phyloP scores from a whole-genome alignment of 1,140 invertebrate genomes.

The Diuraphis noxia region DNA sequence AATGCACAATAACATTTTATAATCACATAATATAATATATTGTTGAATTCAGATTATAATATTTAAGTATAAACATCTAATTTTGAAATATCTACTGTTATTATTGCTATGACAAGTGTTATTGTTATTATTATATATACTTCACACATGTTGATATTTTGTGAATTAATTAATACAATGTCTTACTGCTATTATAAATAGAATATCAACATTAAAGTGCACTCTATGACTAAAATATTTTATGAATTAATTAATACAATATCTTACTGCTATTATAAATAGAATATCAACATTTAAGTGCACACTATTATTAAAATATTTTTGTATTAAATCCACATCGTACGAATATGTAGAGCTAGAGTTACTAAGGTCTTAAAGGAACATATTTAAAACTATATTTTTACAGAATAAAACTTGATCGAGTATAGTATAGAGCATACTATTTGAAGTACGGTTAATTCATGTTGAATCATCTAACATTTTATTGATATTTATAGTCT shows the following conservation, averaged over 20 bases:
- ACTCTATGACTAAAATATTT: neutral
- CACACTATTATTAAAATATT: neutral
- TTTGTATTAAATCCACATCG: too few species aligned
- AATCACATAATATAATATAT: conserved; percentile 14
- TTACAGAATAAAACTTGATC: neutral
- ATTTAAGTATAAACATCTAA: neutral
- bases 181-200: neutral
- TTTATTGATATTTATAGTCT: neutral
- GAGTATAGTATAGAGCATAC: neutral
- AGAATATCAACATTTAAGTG: neutral
- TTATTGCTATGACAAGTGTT: neutral
- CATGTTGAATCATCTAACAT: neutral
- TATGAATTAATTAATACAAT: neutral
- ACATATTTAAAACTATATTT: too few species aligned
- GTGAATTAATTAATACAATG: neutral
- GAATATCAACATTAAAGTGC: neutral
- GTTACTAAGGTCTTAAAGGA: too few species aligned
- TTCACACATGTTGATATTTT: neutral
- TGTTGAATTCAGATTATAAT: neutral
- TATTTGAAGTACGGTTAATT: conserved; percentile 19
- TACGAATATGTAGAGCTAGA: too few species aligned
- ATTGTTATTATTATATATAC: neutral
- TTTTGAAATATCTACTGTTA: neutral
- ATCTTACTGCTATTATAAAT: neutral
- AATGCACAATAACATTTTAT: neutral